Evolutionary conservation across 2,888 invertebrate genomes (phyloP), one percentile per base, ranked within the genome.

Genomic region (Hirtodrosophila confusa): DNA sequence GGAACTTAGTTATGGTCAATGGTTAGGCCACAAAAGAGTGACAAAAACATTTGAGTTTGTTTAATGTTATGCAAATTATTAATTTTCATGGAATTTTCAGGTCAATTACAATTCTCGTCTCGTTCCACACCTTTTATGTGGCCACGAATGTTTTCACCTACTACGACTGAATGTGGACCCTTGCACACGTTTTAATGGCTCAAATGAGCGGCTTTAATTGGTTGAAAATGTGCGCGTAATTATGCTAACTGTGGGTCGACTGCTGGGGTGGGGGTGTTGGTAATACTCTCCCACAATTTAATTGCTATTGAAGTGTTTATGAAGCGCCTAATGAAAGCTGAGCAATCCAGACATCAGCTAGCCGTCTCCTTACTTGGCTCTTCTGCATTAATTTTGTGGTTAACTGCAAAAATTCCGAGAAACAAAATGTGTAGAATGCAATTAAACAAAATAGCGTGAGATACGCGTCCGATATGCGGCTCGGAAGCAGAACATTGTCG

Each of bases 391-490:
- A 80, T 88, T 86, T 82, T 87, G 83, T 74, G 86, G 71, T 78
- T 86, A 83, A 69, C 72, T 80, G 86, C 75, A 63, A 64, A 66
- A 72, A 74, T 84, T 88, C 84, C 57, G 66, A 66, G 88, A 85
- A 85, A 56, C 72, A 78, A 78, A 78, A 73, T 82, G 76, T 76
- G 88, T 71, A 71, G 83, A 85, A 83, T 88, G 83, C 88, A 83
- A 83, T 86, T 83, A 88, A 83, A 78, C 76, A 86, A 83, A 88
- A 88, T 86, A 84, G 88, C 84, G 86, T 88, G 88, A 85, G 88
- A 85, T 85, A 88, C 88, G 88, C 78, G 83, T 50, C 70, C 80
- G 84, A 83, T 84, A 84, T 57, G 73, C 44, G 56, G 53, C 62
- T 68, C 66, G 51, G 54, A 57, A 61, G 68, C 80, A 66, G 61